phyloP scores from a whole-genome alignment of 1,140 invertebrate species.

The Drosophila baimaii region DNA sequence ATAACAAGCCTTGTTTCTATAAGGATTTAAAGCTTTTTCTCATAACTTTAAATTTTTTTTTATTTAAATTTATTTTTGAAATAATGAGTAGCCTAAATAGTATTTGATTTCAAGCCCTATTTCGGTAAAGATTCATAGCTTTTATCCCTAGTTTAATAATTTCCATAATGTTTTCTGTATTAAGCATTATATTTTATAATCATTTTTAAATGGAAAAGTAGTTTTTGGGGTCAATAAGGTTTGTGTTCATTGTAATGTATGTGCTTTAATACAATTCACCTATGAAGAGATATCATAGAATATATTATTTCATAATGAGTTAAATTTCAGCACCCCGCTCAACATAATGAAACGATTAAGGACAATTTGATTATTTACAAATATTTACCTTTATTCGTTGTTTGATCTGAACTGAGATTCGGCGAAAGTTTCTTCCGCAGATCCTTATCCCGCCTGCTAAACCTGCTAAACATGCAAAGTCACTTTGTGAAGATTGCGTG shows the following conservation, averaged over 20 bases:
- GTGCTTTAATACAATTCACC: too few relatives aligned
- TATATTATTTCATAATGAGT: not conserved
- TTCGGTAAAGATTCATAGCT: not conserved
- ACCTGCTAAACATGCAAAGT: constrained; percentile 68
- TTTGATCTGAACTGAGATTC: constrained; percentile 32
- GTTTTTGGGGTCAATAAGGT: too few relatives aligned
- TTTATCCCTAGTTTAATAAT: not conserved
- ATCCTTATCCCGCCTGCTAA: constrained; percentile 56
- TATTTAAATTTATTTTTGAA: too few relatives aligned
- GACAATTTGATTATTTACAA: constrained; percentile 14
- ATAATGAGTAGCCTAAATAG: too few relatives aligned
- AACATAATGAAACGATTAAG: constrained; percentile 19
- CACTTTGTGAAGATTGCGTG: constrained; percentile 53
- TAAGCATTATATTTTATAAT: not conserved
- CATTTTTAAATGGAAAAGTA: not conserved
- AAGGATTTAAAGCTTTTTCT: too few relatives aligned
- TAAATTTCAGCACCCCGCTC: not conserved
- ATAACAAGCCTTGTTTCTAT: too few relatives aligned
- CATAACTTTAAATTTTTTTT: too few relatives aligned
- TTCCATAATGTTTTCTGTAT: too few relatives aligned
- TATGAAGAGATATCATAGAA: not conserved
- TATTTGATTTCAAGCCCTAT: not conserved
- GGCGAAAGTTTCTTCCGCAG: constrained; percentile 18
- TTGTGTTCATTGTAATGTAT: too few relatives aligned
- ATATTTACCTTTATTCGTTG: constrained; percentile 16